Percentiles rank a stretch among this genome's conserved stretches.
phyloP scores from a whole-genome alignment of 2,797 vertebrate species.

The Craterocephalus amniculus region DNA sequence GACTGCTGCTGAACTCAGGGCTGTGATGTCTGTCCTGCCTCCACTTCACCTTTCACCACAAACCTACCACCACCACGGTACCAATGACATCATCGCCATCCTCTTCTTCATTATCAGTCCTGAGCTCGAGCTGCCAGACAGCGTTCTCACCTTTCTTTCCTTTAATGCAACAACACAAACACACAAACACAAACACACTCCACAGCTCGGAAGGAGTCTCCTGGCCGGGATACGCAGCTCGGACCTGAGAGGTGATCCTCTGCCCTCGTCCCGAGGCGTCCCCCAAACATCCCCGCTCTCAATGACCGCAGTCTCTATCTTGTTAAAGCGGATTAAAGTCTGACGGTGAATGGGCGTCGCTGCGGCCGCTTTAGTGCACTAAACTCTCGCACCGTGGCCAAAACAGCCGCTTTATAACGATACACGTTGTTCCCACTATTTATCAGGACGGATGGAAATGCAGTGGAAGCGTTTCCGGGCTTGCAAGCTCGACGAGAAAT shows the following conservation, averaged over 20 bases:
- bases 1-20: background rate
- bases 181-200: slow-evolving; percentile 9
- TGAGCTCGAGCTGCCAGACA: slow-evolving; percentile 43
- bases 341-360: slow-evolving; percentile 69
- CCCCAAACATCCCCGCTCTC: slow-evolving; percentile 36
- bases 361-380: slow-evolving; percentile 61
- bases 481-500: slow-evolving; percentile 15
- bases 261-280: slow-evolving; percentile 26
- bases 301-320: slow-evolving; percentile 67
- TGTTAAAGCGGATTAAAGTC: slow-evolving; percentile 77
- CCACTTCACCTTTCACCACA: slow-evolving; percentile 40
- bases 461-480: slow-evolving; percentile 16
- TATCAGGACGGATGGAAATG: slow-evolving; percentile 20
- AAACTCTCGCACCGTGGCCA: slow-evolving; percentile 59
- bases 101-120: slow-evolving; percentile 53
- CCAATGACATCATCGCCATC: slow-evolving; percentile 69
- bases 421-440: slow-evolving; percentile 52
- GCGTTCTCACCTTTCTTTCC: slow-evolving; percentile 45
- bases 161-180: slow-evolving; percentile 27
- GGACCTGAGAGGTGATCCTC: slow-evolving; percentile 60
- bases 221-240: slow-evolving; percentile 45
- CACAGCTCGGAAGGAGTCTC: slow-evolving; percentile 42
- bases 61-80: slow-evolving; percentile 40
- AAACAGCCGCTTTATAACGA: slow-evolving; percentile 46
- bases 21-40: slow-evolving; percentile 8